phyloP scores from a whole-genome alignment of 2,888 invertebrate species.

The Hypolimnas misippus region DNA sequence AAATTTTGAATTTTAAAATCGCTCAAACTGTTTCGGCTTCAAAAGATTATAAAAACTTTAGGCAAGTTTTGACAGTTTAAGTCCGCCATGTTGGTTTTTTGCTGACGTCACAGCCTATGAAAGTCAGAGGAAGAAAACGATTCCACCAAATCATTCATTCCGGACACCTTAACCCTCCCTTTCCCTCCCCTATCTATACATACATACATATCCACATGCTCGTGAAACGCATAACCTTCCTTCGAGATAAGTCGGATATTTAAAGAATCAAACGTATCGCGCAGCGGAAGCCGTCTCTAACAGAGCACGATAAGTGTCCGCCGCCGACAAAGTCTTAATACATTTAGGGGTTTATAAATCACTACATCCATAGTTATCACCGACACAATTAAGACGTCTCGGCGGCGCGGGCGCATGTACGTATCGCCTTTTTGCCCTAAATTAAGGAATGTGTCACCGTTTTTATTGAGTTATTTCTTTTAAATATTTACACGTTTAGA shows the following conservation, averaged over 20 bases:
- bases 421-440: slow-evolving; percentile 40
- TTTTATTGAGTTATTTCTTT: slow-evolving; percentile 38
- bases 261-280: slow-evolving; percentile 51
- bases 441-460: slow-evolving; percentile 52
- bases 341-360: slow-evolving; percentile 78
- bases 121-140: no score
- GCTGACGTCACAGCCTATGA: no score
- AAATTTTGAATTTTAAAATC: no score
- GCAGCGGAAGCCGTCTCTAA: slow-evolving; percentile 73
- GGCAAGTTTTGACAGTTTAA: no score
- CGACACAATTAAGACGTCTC: slow-evolving; percentile 77
- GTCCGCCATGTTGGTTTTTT: no score
- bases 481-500: slow-evolving; percentile 19
- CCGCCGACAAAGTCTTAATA: slow-evolving; percentile 78
- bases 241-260: slow-evolving; percentile 36
- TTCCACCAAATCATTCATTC: no score
- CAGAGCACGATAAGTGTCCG: slow-evolving; percentile 64
- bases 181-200: no score
- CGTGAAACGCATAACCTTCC: no score
- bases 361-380: slow-evolving; percentile 66
- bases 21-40: no score
- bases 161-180: no score
- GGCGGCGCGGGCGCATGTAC: slow-evolving; percentile 41
- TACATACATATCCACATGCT: no score
- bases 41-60: no score